A percentile compares a stretch with the other conserved stretches of the same genome.
phyloP scores from a whole-genome alignment of 2,888 invertebrate genomes.

The Tetranychus piercei region DNA sequence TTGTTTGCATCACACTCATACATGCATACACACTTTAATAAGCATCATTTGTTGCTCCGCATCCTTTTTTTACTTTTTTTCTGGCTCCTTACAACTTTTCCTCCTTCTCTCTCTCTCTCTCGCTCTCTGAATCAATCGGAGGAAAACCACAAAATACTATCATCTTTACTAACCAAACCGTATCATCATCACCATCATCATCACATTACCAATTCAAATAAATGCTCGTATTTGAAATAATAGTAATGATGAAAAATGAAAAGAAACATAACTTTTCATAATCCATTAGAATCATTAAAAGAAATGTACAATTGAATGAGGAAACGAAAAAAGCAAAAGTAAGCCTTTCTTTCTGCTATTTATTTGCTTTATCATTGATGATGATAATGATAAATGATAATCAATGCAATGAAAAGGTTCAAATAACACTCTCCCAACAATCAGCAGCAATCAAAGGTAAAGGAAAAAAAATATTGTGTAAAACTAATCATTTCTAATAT shows the following conservation, averaged over 20 bases:
- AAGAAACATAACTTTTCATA: neutral
- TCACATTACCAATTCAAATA: neutral
- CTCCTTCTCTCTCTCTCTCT: neutral
- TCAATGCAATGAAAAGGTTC: too few relatives aligned
- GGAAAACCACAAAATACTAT: neutral
- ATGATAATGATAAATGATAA: too few relatives aligned
- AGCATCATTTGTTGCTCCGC: neutral
- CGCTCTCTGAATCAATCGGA: neutral
- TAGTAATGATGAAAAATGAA: neutral
- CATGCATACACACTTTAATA: neutral
- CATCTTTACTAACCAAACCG: neutral
- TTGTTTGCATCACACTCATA: neutral
- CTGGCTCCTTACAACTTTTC: neutral
- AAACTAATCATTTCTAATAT: too few relatives aligned
- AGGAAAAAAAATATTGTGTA: too few relatives aligned
- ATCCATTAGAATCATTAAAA: neutral
- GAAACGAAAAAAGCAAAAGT: too few relatives aligned
- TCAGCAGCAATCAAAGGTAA: neutral
- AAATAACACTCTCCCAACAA: neutral
- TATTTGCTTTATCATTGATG: too few relatives aligned
- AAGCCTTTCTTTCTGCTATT: too few relatives aligned
- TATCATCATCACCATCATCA: neutral
- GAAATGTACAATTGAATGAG: neutral
- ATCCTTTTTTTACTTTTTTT: slow-evolving; percentile 4
- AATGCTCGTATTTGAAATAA: neutral